Evolutionary conservation across 2,888 invertebrate species (phyloP).

Genomic region (Amiota mariae): DNA sequence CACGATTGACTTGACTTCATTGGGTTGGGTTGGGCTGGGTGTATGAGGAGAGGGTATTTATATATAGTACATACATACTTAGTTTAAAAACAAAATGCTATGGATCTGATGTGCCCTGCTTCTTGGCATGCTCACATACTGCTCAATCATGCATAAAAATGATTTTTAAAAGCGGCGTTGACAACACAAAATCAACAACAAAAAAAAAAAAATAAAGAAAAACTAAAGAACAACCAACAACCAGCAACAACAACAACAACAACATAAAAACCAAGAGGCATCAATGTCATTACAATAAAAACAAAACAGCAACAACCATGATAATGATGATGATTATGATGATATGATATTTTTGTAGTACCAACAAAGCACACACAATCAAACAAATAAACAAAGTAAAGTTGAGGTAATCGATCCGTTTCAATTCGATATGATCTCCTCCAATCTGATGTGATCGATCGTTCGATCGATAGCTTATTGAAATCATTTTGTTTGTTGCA

Average conservation of each 20-base stretch:
- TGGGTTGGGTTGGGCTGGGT: too few relatives aligned
- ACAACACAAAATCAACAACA: conserved; percentile 4
- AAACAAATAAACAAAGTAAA: too few relatives aligned
- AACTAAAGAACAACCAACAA: neutral
- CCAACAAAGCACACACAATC: too few relatives aligned
- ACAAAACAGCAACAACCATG: neutral
- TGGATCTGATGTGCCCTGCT: too few relatives aligned
- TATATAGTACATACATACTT: too few relatives aligned
- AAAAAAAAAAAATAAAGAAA: neutral
- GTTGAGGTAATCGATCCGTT: too few relatives aligned
- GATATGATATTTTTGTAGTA: neutral
- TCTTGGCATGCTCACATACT: too few relatives aligned
- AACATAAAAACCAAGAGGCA: neutral
- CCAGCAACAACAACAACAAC: neutral
- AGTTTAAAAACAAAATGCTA: too few relatives aligned
- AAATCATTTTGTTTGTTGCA: neutral
- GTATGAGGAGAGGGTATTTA: too few relatives aligned
- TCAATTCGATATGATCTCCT: too few relatives aligned
- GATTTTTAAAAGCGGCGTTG: conserved; percentile 24
- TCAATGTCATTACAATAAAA: conserved; percentile 18
- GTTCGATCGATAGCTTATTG: neutral
- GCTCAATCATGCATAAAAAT: conserved; percentile 29
- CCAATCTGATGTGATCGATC: too few relatives aligned
- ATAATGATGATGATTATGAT: conserved; percentile 40
- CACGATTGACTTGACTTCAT: too few relatives aligned